Conservation (phyloP, 2,888 invertebrate species). For the Perizoma affinitatum region DNA sequence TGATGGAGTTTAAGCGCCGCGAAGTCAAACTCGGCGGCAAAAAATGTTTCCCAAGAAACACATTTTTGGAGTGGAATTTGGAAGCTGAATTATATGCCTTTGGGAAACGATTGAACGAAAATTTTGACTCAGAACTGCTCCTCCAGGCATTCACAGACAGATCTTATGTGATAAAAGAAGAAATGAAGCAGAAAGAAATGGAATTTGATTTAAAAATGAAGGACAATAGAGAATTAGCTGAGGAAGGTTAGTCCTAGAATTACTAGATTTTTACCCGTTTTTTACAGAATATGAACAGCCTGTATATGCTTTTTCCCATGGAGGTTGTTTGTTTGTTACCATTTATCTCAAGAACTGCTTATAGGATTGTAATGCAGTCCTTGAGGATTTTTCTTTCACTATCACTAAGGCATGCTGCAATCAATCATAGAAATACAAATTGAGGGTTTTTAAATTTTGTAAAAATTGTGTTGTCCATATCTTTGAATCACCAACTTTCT, state of each 20-base stretch:
- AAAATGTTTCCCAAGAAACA: constrained; percentile 78
- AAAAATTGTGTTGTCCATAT: too few species aligned
- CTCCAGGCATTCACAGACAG: constrained; percentile 91
- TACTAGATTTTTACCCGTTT: too few species aligned
- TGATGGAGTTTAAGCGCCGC: constrained; percentile 85
- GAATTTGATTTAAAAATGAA: constrained; percentile 87
- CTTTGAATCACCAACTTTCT: too few species aligned
- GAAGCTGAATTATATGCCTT: constrained; percentile 95
- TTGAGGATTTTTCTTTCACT: too few species aligned
- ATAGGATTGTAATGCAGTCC: too few species aligned
- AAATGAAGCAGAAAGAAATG: constrained; percentile 86
- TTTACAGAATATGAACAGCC: too few species aligned
- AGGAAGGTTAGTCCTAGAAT: constrained; percentile 75
- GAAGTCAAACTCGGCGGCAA: constrained; percentile 85
- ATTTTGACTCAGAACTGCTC: constrained; percentile 88
- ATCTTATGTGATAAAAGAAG: constrained; percentile 90
- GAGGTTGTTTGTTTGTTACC: too few species aligned
- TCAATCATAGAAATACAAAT: too few species aligned
- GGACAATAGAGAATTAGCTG: constrained; percentile 88
- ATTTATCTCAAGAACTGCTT: too few species aligned
- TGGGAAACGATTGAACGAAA: constrained; percentile 92
- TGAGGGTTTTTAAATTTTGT: too few species aligned
- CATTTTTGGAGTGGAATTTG: constrained; percentile 94
- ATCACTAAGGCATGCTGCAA: too few species aligned
- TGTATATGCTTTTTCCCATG: too few species aligned